Conservation (phyloP, 2,888 invertebrate genomes). For the Idaea dimidiata region DNA sequence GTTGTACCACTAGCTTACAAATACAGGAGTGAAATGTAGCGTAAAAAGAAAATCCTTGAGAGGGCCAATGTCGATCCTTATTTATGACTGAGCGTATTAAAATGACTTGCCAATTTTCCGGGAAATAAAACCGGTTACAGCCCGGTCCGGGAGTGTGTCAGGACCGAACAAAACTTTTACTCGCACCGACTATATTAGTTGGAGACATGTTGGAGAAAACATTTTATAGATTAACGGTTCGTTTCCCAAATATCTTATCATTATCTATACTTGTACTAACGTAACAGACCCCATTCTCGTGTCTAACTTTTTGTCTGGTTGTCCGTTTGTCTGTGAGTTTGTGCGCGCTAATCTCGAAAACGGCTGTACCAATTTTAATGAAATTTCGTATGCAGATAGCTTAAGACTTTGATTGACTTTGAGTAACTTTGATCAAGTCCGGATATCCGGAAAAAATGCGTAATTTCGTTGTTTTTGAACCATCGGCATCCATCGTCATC, state of each 20-base stretch:
- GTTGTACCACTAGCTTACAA: conserved; percentile 22
- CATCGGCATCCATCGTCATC: no score
- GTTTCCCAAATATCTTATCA: neutral
- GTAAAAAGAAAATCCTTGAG: conserved; percentile 72
- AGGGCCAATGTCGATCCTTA: conserved; percentile 75
- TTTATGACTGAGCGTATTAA: conserved; percentile 78
- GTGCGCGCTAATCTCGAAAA: no score
- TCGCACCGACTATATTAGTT: conserved; percentile 8
- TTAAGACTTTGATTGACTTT: no score
- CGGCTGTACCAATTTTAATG: no score
- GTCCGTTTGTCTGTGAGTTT: no score
- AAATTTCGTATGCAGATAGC: no score
- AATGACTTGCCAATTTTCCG: conserved; percentile 79
- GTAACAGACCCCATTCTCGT: no score
- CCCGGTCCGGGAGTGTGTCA: conserved; percentile 53
- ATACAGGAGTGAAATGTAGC: conserved; percentile 70
- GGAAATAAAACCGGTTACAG: conserved; percentile 69
- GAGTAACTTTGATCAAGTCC: no score
- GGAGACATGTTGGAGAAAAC: neutral
- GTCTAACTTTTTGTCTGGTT: no score
- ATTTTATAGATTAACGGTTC: neutral
- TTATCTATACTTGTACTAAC: no score
- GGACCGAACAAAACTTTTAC: conserved; percentile 60
- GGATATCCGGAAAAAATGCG: no score
- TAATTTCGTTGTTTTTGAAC: no score